Conservation (phyloP, 2,888 invertebrate species). For the Melinopterus prodromus region DNA sequence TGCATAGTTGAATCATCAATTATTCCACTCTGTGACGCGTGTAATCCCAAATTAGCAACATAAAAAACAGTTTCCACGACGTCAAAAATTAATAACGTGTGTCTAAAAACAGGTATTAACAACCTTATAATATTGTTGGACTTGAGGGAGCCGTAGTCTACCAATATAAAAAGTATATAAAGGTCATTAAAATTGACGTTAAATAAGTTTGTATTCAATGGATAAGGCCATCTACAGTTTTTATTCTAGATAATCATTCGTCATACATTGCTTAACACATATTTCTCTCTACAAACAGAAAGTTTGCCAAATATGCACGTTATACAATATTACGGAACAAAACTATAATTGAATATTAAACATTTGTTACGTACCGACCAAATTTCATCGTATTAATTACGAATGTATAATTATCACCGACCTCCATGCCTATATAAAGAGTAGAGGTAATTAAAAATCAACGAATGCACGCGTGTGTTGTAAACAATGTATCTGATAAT, state of each 20-base stretch:
- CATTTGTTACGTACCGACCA: neutral
- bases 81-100: slow-evolving; percentile 4
- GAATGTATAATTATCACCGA: neutral
- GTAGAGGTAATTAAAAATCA: neutral
- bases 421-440: neutral
- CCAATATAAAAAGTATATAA: too few relatives aligned
- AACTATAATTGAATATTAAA: neutral
- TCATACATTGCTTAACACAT: neutral
- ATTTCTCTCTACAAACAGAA: neutral
- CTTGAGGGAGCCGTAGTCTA: too few relatives aligned
- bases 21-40: neutral
- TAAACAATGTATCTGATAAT: neutral
- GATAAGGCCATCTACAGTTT: too few relatives aligned
- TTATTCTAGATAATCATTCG: neutral
- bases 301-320: neutral
- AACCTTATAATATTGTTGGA: too few relatives aligned
- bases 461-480: neutral
- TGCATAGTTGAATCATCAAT: neutral
- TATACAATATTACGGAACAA: neutral
- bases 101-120: neutral
- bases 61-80: neutral
- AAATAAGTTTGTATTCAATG: too few relatives aligned
- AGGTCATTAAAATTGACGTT: too few relatives aligned
- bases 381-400: neutral
- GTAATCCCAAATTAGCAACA: neutral